These are phyloP conservation scores for Drosophila insularis DNA, from an alignment of 1,140 invertebrate genomes.

Conservation along the genomic window DNA sequence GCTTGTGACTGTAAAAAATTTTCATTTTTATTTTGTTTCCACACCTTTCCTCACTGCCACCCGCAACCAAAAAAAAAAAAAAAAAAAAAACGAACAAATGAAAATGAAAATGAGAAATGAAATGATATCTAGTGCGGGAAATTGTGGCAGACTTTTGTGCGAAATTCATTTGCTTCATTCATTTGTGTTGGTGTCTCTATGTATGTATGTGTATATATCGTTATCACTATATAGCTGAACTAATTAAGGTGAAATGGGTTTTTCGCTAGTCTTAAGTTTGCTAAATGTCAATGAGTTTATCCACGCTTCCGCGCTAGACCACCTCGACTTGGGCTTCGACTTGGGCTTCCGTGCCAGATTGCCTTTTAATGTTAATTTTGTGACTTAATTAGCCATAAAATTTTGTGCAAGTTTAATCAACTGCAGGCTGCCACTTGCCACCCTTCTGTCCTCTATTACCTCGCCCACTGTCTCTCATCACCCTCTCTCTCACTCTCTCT, in stretches of 20 bases:
- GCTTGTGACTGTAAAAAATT: conserved; percentile 46
- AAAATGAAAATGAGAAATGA: conserved; percentile 43
- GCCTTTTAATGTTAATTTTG: conserved; percentile 76
- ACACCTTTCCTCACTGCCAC: not conserved
- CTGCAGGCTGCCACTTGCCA: conserved; percentile 37
- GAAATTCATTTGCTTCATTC: conserved; percentile 6
- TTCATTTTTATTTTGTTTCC: conserved; percentile 35
- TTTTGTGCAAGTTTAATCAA: conserved; percentile 63
- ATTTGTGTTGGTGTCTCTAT: not conserved
- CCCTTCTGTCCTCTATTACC: too few species aligned
- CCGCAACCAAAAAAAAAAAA: not conserved
- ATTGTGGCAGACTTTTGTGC: conserved; percentile 41
- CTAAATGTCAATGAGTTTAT: conserved; percentile 39
- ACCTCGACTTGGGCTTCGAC: not conserved
- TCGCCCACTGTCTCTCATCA: too few species aligned
- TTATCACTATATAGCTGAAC: conserved; percentile 20
- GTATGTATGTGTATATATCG: not conserved
- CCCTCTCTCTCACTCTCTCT: not conserved
- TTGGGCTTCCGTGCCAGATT: conserved; percentile 66
- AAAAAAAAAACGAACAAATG: not conserved
- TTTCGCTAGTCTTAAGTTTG: conserved; percentile 38
- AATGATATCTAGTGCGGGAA: conserved; percentile 27
- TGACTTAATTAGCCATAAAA: conserved; percentile 77
- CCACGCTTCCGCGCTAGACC: not conserved
- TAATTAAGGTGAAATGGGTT: conserved; percentile 70